Evolutionary conservation across 2,113 vertebrate genomes (phyloP), one percentile per base, ranked within the genome.

Genomic region (Phaethornis superciliosus): DNA sequence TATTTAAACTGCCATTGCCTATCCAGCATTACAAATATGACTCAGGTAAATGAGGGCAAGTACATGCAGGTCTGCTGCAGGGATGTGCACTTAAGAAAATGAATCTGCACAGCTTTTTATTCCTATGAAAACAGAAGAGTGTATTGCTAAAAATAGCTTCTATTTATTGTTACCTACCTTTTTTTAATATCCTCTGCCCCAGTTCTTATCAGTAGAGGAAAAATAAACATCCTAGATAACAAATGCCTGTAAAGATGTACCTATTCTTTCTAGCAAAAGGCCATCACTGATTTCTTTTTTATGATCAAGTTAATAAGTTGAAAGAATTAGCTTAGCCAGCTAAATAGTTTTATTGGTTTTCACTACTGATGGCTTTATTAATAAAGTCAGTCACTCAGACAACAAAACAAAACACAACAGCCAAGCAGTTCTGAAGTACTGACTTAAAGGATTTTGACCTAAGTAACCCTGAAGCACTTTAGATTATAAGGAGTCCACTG

Each of bases 31-130:
- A 77, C 67, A 96, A 84, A 51, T 82, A 54, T 83, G 81, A 93
- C 82, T 94, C 77, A 71, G 49, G 69, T 92, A 93, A 83, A 90
- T 60, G 44, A 92, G 72, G 93, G 75, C 93, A 95, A 94, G 94
- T 97, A 83, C 71, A 33, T 58, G 69, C 79, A 97, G 12, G 77
- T 63, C 24, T 84, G 12, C 42, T 75, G 80, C 54, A 76, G 84
- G 7, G 85, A 70, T 62, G 65, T 67, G 42, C 84, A 72, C 51
- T 28, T 22, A 91, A 85, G 37, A 84, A 94, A 59, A 81, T 76
- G 40, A 40, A 85, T 44, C 20, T 81, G 47, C 46, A 27, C 3
- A 2, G 8, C 15, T 82, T 92, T 55, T 82, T 90, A 68, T 79
- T 88, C 62, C 49, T 63, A 11, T 71, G 70, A 85, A 91, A 92